Evolutionary conservation across 2,797 vertebrate genomes (phyloP), one percentile per base, ranked within the genome.

Genomic region (Pantherophis alleghaniensis): DNA sequence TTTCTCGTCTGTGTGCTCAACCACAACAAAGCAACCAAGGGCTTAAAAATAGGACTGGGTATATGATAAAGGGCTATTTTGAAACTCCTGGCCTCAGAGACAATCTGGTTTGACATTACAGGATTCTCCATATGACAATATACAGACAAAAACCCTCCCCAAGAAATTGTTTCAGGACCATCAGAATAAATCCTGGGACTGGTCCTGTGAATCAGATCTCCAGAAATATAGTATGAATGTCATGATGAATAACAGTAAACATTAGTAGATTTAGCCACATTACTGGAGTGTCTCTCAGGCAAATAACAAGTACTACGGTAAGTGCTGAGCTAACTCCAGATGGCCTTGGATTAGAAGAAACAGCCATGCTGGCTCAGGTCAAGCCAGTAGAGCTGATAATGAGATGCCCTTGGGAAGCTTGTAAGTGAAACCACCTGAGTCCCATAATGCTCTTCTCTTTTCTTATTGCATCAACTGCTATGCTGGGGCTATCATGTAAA

Each of bases 121-220:
- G 66, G 42, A 5, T 61, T 37, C 28, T 61, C 88, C 57, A 86
- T 86, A 66, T 63, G 47, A 90, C 74, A 61, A 66, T 86, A 18
- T 42, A 26, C n/a, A 61, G n/a, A 47, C 42, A 83, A 83, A 66
- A 83, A 89, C 47, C 22, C 88, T 89, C 89, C 90, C 74, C n/a
- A 86, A 90, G 79, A 66, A 92, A 56, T 32, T 86, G 61, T 86
- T 86, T 90, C 56, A 90, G 57, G 74, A 63, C 32, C 37, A 9
- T 24, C 88, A 86, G 92, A 28, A 55, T 5, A 86, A 92, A 92
- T 90, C 74, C 74, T 18, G 57, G 92, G 55, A 92, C n/a, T 60
- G 59, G 22, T 86, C 20, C 69, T n/a, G 61, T 90, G 47, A 51
- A 86, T 83, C 22, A 14, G 24, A 63, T 66, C 47, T 32, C 47